Percentiles rank a stretch among this genome's conserved stretches.
phyloP scores from a whole-genome alignment of 2,888 invertebrate species.

The Drosophila recens region DNA sequence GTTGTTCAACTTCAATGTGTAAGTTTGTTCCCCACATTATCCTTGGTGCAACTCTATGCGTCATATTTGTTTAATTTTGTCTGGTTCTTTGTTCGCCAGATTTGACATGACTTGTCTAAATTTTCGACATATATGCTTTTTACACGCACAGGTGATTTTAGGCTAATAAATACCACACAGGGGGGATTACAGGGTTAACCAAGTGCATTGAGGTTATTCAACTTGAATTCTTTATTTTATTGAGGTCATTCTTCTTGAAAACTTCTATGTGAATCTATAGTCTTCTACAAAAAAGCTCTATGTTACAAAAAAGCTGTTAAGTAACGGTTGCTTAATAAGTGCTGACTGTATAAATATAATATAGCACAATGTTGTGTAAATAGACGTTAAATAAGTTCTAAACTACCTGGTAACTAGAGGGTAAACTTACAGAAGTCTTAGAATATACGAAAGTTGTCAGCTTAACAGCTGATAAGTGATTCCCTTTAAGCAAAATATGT shows the following conservation, averaged over 20 bases:
- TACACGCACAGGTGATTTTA: conserved; percentile 37
- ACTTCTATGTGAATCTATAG: neutral
- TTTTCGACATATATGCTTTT: conserved; percentile 18
- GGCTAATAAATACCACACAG: neutral
- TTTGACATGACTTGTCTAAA: conserved; percentile 41
- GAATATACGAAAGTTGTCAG: too few relatives aligned
- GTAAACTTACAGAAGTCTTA: too few relatives aligned
- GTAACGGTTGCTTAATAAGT: too few relatives aligned
- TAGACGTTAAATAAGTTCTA: too few relatives aligned
- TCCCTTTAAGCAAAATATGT: too few relatives aligned
- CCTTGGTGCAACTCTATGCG: neutral
- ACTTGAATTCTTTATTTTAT: neutral
- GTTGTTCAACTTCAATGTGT: conserved; percentile 13
- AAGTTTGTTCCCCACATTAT: neutral
- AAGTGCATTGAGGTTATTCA: conserved; percentile 21
- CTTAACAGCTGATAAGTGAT: too few relatives aligned
- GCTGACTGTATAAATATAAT: too few relatives aligned
- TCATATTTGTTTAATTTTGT: conserved; percentile 32
- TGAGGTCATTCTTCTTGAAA: neutral
- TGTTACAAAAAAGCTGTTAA: too few relatives aligned
- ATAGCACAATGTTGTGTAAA: too few relatives aligned
- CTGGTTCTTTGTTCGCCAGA: conserved; percentile 23
- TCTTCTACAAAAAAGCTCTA: neutral
- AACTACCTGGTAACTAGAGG: too few relatives aligned
- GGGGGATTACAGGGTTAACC: neutral